Base-by-base conservation (phyloP, 2,888 invertebrate genomes). In the Trichopoda pennipes region DNA sequence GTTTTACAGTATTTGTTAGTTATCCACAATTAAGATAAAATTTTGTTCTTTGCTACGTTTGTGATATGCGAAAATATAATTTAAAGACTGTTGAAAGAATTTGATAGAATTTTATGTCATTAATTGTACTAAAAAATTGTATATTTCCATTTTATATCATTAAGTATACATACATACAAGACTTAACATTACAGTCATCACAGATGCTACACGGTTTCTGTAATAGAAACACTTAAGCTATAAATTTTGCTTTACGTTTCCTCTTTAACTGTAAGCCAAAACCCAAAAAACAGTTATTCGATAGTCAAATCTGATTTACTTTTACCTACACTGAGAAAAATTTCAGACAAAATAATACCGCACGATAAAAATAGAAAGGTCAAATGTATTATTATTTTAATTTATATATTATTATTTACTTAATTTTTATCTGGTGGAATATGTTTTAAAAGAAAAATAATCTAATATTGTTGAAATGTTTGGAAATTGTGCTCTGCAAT, bases 121-220 rank as follows among this genome's bases (percentile, higher is more conserved):
- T 47, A 61, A 61, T 47, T 23, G 16, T n/a, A 16, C 35, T 9
- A 42, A 60, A 38, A 35, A 38, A 38, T 38, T 23, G 21, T 21
- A 42, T 38, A 38, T 12, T 38, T 17, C 9, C 14, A n/a, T 35
- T 17, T 17, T 19, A 17, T 38, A 58, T 60, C 38, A 56, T n/a
- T n/a, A n/a, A 28, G 1, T 21, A 23, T 14, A 32, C 23, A 23
- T 14, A 53, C 21, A 56, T 0, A 35, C 55, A n/a, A 47, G 47
- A 17, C 14, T 47, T 44, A 2, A 47, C 47, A 28, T 63, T 47
- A 23, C n/a, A n/a, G 17, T 44, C 23, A 44, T 10, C 23, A 23
- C 47, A 63, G 63, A 47, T 63, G 63, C 47, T 28, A 21, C n/a
- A 23, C 10, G 10, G 47, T 63, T 47, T 32, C 1, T 17, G n/a